Base-by-base conservation (phyloP, 2,888 invertebrate genomes). In the Erebia ligea region DNA sequence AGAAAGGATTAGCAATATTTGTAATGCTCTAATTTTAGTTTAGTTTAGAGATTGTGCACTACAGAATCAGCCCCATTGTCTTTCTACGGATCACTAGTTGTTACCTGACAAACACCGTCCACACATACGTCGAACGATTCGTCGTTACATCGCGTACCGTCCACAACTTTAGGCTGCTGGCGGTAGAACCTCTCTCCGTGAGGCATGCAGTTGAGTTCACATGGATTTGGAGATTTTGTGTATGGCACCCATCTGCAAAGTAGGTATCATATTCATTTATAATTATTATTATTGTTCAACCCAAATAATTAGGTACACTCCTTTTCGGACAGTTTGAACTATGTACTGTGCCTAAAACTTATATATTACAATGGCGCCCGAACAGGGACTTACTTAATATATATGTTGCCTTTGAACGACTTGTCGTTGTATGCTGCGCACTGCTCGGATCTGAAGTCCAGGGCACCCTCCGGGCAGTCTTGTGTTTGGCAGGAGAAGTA, bases 121-220 rank as follows among this genome's bases (percentile, higher is more conserved):
- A 99, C 99, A 86, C 99, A 99, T 78, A 99, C 97, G 83, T 99
- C 98, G 79, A 97, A 95, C 54, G 95, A 95, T 81, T 97, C 97
- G 73, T 97, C 95, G 81, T 95, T 95, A 88, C 98, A 97, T 78
- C 96, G 94, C 59, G 98, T 98, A 56, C 98, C 96, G 94, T 99
- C 96, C 74, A 96, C 94, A 76, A 99, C 97, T 86, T 96, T 95
- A 74, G 95, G 92, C 78, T 95, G 96, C 83, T 98, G 98, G 19
- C 97, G 95, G 91, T 97, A 99, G 91, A 99, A 98, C 74, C 97
- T 94, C 84, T 98, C 98, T 0, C 97, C 97, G 73, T 95, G 95
- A 0, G 99, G 98, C 97, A 98, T 98, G 90, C 99, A 99, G 90
- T 98, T 98, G 80, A 99, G 93, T 87, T 99, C 98, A 88, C 99